phyloP scores from a whole-genome alignment of 1,140 invertebrate species.

The Brachionus plicatilis region DNA sequence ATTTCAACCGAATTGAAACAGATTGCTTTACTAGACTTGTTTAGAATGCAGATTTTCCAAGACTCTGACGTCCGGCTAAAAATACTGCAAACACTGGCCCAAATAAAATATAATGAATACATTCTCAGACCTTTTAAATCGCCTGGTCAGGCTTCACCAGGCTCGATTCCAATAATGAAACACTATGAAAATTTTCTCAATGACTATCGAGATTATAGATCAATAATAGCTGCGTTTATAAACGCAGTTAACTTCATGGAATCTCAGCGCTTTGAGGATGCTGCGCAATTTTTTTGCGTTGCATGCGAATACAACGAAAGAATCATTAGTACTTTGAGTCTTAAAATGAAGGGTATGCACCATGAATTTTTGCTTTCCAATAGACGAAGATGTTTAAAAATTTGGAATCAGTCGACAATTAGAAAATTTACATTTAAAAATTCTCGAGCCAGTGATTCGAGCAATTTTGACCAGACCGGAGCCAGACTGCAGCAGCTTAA shows the following conservation, averaged over 20 bases:
- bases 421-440: constrained; percentile 11
- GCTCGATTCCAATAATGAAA: neutral
- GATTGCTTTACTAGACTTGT: constrained; percentile 17
- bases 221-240: constrained; percentile 39
- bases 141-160: neutral
- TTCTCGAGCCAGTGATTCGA: neutral
- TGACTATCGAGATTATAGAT: constrained; percentile 32
- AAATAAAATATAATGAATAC: constrained; percentile 33
- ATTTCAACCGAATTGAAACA: neutral
- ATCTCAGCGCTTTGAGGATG: constrained; percentile 27
- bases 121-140: neutral
- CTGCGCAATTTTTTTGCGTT: constrained; percentile 26
- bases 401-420: constrained; percentile 14
- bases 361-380: constrained; percentile 28
- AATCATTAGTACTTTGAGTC: neutral
- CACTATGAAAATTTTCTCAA: constrained; percentile 13
- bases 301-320: constrained; percentile 39
- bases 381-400: constrained; percentile 27
- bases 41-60: constrained; percentile 30
- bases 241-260: constrained; percentile 32
- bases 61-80: neutral
- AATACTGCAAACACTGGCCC: constrained; percentile 25
- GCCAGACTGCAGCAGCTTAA: constrained; percentile 4
- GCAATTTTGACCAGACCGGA: neutral
- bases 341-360: constrained; percentile 25